Evolutionary conservation across 2,797 vertebrate genomes (phyloP), one percentile per base, ranked within the genome.

Genomic region (Xiphorhynchus erythropygius): DNA sequence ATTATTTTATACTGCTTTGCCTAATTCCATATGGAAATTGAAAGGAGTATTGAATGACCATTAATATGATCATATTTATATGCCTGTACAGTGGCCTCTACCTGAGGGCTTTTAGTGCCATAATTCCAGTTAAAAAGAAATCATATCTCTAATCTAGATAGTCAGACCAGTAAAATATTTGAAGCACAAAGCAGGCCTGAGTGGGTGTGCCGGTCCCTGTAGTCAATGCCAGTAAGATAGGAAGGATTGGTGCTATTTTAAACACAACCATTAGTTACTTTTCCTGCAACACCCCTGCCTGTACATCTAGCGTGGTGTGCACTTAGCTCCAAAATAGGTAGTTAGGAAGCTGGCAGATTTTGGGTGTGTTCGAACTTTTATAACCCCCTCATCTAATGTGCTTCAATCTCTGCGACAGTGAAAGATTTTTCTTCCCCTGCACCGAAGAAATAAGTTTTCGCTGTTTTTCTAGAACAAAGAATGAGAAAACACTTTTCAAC

Each of bases 231-330:
- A 1, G 90, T 86, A 79, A 86, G 63, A 91, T 90, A 81, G 90
- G 87, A 93, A 94, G 79, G 79, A 49, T 78, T 5, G 0, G 50
- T 84, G 76, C 64, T 94, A 81, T 95, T 95, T 93, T 91, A 93
- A 88, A 94, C 39, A 47, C 30, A 59, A 37, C 30, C 41, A 52
- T 88, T 90, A 91, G 62, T 59, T 86, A 81, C 55, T 94, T 96
- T 93, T 94, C 90, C 91, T 94, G 73, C 62, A 90, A 91, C 79
- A 53, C 39, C 76, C 84, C 85, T 65, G 46, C 0, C 2, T 71
- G 50, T 65, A 50, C 63, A 78, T 81, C 42, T 30, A 69, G 19
- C 1, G 2, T 50, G n/a, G 39, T 85, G 46, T 5, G 0, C 25
- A 30, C 37, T 64, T 41, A 87, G 52, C 27, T 94, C 71, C 69